phyloP scores from a whole-genome alignment of 2,797 vertebrate species.

The Neopelma chrysocephalum region DNA sequence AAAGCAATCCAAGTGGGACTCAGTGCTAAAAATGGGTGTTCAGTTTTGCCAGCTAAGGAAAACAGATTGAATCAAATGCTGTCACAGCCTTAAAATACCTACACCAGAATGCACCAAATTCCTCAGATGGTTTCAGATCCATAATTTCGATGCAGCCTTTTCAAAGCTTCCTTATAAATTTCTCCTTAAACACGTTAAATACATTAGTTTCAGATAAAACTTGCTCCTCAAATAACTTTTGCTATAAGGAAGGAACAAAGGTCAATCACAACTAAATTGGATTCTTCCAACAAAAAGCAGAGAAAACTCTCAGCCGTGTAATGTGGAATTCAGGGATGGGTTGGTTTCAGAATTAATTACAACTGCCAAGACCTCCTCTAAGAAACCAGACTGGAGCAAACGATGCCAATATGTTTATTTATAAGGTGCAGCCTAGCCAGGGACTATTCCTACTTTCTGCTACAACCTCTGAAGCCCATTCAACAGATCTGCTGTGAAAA shows the following conservation, averaged over 20 bases:
- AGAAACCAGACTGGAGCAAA: background rate
- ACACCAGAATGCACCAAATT: background rate
- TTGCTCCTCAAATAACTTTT: background rate
- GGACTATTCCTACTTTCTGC: background rate
- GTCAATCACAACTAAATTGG: background rate
- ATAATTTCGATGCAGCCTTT: background rate
- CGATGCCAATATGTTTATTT: background rate
- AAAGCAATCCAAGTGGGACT: background rate
- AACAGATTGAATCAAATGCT: background rate
- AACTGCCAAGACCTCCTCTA: background rate
- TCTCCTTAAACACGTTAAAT: background rate
- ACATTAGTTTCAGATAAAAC: background rate
- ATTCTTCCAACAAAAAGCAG: background rate
- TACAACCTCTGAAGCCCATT: background rate
- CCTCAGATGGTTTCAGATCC: background rate
- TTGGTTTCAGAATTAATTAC: background rate
- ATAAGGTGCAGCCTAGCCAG: background rate
- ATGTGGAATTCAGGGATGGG: background rate
- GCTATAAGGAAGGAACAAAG: background rate
- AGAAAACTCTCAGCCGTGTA: background rate
- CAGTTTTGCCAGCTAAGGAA: background rate
- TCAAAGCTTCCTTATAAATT: background rate
- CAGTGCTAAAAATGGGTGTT: background rate
- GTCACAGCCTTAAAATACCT: constrained; percentile 3
- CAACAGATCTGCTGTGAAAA: background rate